Conservation (phyloP, 2,888 invertebrate genomes). For the Luperina nickerlii region DNA sequence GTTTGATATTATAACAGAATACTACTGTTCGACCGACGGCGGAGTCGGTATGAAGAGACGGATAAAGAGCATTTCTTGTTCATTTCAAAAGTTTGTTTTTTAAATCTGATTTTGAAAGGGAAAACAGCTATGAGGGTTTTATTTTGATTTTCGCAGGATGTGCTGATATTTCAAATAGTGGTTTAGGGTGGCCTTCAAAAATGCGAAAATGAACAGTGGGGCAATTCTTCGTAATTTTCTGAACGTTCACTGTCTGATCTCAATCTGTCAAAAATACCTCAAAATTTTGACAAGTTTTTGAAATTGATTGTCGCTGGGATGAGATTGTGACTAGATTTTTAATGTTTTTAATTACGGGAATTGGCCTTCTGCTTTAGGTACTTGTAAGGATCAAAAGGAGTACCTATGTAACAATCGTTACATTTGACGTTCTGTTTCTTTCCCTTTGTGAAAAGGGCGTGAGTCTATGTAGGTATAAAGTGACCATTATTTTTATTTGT, state of each 20-base stretch:
- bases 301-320: neutral
- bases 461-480: neutral
- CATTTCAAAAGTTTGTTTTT: slow-evolving; percentile 28
- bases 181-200: neutral
- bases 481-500: no score
- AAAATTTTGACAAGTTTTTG: neutral
- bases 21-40: slow-evolving; percentile 22
- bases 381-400: neutral
- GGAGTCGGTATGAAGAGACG: slow-evolving; percentile 18
- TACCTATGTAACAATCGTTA: neutral
- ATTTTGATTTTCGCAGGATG: neutral
- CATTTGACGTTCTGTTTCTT: neutral
- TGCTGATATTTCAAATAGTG: neutral
- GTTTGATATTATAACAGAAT: slow-evolving; percentile 63
- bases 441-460: neutral
- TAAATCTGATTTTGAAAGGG: slow-evolving; percentile 10
- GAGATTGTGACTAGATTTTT: neutral
- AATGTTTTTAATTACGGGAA: no score
- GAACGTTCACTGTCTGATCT: neutral
- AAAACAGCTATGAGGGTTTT: neutral
- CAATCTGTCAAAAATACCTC: neutral
- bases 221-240: neutral
- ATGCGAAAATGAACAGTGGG: no score
- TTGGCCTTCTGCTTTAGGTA: neutral
- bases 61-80: slow-evolving; percentile 20